A percentile compares a stretch with the other conserved stretches of the same genome.
Evolutionary conservation across 2,888 invertebrate genomes (phyloP).

Genomic region (Lithophane semibrunnea): DNA sequence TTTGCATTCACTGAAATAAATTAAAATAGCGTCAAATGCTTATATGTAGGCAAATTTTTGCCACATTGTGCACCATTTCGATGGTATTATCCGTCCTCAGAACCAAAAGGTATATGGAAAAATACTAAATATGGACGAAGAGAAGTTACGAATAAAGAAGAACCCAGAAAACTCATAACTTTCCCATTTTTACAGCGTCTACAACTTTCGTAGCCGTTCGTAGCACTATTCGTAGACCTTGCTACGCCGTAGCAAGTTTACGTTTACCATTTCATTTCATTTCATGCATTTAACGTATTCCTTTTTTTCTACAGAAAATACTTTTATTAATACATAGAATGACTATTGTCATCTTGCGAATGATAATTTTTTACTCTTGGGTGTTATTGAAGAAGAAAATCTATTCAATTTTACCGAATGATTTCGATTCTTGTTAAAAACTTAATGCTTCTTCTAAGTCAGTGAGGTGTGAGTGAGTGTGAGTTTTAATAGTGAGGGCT

Average conservation of each 20-base stretch:
- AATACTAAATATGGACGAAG: neutral
- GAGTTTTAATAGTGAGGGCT: conserved; percentile 67
- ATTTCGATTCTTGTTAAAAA: neutral
- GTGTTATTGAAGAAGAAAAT: neutral
- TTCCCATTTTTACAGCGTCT: neutral
- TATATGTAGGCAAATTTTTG: neutral
- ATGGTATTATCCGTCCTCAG: neutral
- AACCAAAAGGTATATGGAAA: neutral
- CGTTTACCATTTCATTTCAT: no score
- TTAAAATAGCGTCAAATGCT: neutral
- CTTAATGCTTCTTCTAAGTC: neutral
- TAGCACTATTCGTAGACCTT: conserved; percentile 50
- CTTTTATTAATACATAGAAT: no score
- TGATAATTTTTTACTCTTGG: no score
- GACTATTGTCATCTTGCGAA: neutral
- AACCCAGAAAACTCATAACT: neutral
- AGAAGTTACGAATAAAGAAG: neutral
- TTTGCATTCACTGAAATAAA: neutral
- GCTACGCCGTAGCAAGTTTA: conserved; percentile 55
- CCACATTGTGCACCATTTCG: neutral
- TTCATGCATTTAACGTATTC: neutral
- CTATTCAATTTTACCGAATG: neutral
- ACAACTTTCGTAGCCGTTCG: conserved; percentile 40
- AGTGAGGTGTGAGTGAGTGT: conserved; percentile 23
- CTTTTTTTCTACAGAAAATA: neutral